A percentile compares a stretch with the other conserved stretches of the same genome.
These are phyloP conservation scores for Yoshiicerus persimilis DNA, from an alignment of 1,140 invertebrate species.

Conservation along the genomic window DNA sequence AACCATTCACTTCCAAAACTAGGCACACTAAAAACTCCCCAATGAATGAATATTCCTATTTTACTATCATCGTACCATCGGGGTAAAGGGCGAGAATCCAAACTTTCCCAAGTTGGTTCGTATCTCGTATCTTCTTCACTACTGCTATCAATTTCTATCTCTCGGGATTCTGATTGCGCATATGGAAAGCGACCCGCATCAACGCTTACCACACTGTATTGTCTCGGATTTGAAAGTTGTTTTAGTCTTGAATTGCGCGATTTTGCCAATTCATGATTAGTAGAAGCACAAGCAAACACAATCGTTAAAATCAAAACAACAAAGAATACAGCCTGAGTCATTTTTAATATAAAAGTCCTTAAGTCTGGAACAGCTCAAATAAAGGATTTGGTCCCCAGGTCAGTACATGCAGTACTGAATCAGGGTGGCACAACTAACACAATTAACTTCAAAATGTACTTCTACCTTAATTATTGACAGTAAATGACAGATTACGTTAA, in stretches of 20 bases:
- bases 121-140: neutral
- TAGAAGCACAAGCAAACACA: neutral
- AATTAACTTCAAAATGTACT: too few species aligned
- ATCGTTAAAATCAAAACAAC: neutral
- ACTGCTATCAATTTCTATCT: neutral
- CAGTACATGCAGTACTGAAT: too few species aligned
- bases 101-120: constrained; percentile 56
- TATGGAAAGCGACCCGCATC: neutral
- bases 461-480: too few species aligned
- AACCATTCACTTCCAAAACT: constrained; percentile 57
- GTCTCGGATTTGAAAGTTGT: neutral
- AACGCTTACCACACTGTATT: neutral
- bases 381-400: too few species aligned
- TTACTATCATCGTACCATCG: constrained; percentile 61
- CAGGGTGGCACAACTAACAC: too few species aligned
- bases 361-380: neutral
- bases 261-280: neutral
- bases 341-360: neutral
- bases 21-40: constrained; percentile 63
- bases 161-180: neutral
- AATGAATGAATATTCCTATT: constrained; percentile 63
- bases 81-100: constrained; percentile 60
- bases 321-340: neutral
- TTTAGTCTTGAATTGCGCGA: neutral
- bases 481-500: too few species aligned